These are phyloP conservation scores for Endotricha flammealis DNA, from an alignment of 2,888 invertebrate genomes.

Conservation along the genomic window DNA sequence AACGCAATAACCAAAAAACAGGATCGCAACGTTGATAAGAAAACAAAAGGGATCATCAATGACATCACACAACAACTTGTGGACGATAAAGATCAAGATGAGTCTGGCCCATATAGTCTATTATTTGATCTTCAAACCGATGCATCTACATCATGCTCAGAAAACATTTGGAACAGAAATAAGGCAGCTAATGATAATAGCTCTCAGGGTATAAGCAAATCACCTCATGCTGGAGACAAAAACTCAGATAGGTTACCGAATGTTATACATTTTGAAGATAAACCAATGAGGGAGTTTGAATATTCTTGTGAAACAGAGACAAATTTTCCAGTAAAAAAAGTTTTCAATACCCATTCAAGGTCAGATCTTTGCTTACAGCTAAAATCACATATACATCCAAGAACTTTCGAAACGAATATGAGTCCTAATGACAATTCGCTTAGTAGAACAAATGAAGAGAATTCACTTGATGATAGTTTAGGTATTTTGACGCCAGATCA, in stretches of 20 bases:
- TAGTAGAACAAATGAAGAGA: conserved; percentile 81
- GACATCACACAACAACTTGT: conserved; percentile 63
- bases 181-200: conserved; percentile 30
- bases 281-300: conserved; percentile 68
- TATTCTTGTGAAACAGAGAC: conserved; percentile 68
- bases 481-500: conserved; percentile 94
- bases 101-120: conserved; percentile 80
- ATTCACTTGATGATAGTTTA: conserved; percentile 90
- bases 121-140: conserved; percentile 72
- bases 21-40: conserved; percentile 59
- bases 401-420: conserved; percentile 55
- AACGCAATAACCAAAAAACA: conserved; percentile 68
- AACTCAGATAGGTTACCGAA: conserved; percentile 61
- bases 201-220: conserved; percentile 36
- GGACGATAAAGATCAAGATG: conserved; percentile 64
- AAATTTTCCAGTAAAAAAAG: conserved; percentile 47
- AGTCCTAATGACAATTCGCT: conserved; percentile 70
- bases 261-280: conserved; percentile 66
- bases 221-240: conserved; percentile 39
- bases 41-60: conserved; percentile 62
- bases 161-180: conserved; percentile 38
- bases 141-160: conserved; percentile 51
- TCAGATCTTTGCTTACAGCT: conserved; percentile 67
- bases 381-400: conserved; percentile 55
- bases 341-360: conserved; percentile 62